Evolutionary conservation across 2,113 vertebrate species (phyloP).

Genomic region (Erinaceus europaeus): DNA sequence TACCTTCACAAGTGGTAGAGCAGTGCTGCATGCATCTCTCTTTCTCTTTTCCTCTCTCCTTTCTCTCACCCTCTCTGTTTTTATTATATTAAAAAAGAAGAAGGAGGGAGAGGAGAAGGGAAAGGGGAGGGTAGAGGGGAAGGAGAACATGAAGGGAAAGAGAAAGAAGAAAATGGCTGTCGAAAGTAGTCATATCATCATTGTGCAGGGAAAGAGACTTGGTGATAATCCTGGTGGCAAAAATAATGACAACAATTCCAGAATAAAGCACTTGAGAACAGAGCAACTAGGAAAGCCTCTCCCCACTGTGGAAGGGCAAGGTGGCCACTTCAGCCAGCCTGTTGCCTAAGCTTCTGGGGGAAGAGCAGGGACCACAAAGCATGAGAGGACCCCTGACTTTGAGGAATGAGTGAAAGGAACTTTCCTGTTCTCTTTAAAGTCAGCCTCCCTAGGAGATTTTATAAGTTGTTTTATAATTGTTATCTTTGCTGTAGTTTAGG

Average conservation of each 20-base stretch:
- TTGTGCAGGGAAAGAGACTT: too few species aligned
- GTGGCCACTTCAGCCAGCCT: accelerated
- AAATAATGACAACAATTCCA: background rate
- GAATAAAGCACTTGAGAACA: background rate
- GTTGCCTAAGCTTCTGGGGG: background rate
- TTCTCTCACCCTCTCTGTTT: too few species aligned
- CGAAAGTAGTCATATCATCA: too few species aligned
- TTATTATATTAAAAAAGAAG: too few species aligned
- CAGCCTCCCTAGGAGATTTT: background rate
- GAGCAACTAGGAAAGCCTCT: background rate
- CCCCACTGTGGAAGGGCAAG: accelerated
- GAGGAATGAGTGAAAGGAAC: background rate
- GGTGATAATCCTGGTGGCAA: too few species aligned
- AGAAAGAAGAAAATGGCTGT: too few species aligned
- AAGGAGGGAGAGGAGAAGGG: too few species aligned
- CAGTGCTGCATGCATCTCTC: too few species aligned
- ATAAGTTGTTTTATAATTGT: background rate
- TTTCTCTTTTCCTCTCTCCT: too few species aligned
- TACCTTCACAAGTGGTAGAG: too few species aligned
- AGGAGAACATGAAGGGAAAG: too few species aligned
- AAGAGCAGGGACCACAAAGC: background rate
- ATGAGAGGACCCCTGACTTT: background rate
- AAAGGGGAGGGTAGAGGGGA: too few species aligned
- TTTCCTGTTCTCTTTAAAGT: background rate
- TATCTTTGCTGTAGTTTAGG: conserved; percentile 26